Base-by-base conservation (phyloP, 2,797 vertebrate species). In the Xyrichtys novacula region DNA sequence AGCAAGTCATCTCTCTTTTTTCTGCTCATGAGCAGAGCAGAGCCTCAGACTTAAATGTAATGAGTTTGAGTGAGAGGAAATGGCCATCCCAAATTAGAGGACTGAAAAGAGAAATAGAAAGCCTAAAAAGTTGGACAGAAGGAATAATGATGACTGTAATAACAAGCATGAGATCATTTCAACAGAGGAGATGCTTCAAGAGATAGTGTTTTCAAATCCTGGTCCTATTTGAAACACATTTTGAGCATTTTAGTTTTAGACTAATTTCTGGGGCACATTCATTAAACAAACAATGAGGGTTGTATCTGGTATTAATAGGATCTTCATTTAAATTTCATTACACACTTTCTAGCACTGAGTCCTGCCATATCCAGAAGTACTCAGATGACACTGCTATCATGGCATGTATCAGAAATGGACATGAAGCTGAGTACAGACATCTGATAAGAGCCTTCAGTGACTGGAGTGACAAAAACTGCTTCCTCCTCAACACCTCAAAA, bases 1-100 rank as follows among this genome's bases (percentile, higher is more conserved):
- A 46, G 36, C 7, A 20, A 3, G n/a, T 70, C 47, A 49, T 42
- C 29, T 70, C 34, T 42, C 25, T 72, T 59, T 46, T 49, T 40
- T 80, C 36, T 60, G 53, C 47, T 65, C 28, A 28, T 53, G 59
- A 68, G 5, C 73, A 9, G 10, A 64, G 26, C 43, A 26, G n/a
- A 63, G 71, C 50, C 31, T 26, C 46, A 8, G 44, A 57, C 34
- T 34, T 49, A 46, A 57, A 60, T 67, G 76, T 60, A 70, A 70
- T 70, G 54, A 64, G 44, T 9, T 9, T 29, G 29, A 58, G 44
- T 15, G 20, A 4, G 2, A 12, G 6, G 32, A 19, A 59, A 16
- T 38, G 34, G 69, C n/a, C 29, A 46, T 73, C 58, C n/a, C 12
- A 72, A 39, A 68, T 53, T 55, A 53, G 42, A 14, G 10, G 14